Evolutionary conservation across 2,888 invertebrate species (phyloP).

Genomic region (Eupithecia insigniata): DNA sequence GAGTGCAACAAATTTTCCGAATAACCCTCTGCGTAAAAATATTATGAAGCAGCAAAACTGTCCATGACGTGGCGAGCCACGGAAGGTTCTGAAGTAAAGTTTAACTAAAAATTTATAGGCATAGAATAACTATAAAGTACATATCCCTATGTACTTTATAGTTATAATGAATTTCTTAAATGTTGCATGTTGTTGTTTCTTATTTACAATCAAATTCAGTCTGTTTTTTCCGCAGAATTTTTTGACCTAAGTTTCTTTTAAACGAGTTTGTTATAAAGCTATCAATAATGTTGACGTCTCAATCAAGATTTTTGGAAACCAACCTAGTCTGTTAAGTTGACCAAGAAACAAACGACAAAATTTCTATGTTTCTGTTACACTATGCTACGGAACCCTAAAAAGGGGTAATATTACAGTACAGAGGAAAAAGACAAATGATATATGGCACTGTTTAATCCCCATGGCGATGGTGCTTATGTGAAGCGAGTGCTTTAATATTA

Average conservation of each 20-base stretch:
- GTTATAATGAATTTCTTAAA: no score
- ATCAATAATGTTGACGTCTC: neutral
- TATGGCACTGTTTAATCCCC: slow-evolving; percentile 49
- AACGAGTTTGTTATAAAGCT: neutral
- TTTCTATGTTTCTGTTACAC: neutral
- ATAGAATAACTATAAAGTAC: no score
- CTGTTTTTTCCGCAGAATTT: neutral
- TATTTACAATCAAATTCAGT: neutral
- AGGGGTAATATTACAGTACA: slow-evolving; percentile 49
- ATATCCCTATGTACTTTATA: no score
- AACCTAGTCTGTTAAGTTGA: neutral
- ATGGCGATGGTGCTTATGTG: slow-evolving; percentile 18
- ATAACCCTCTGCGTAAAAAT: slow-evolving; percentile 4
- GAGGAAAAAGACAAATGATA: slow-evolving; percentile 54
- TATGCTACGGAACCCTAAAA: slow-evolving; percentile 36
- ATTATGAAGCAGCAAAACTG: neutral
- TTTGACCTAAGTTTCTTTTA: no score
- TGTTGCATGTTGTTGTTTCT: neutral
- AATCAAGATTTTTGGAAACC: neutral
- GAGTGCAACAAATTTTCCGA: slow-evolving; percentile 70
- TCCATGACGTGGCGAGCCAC: neutral
- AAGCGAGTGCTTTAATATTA: slow-evolving; percentile 16
- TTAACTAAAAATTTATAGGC: neutral
- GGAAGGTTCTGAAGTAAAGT: neutral
- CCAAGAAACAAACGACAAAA: neutral